Percentiles rank a stretch among this genome's conserved stretches.
Evolutionary conservation across 2,113 vertebrate species (phyloP).

Genomic region (Cepphus grylle): DNA sequence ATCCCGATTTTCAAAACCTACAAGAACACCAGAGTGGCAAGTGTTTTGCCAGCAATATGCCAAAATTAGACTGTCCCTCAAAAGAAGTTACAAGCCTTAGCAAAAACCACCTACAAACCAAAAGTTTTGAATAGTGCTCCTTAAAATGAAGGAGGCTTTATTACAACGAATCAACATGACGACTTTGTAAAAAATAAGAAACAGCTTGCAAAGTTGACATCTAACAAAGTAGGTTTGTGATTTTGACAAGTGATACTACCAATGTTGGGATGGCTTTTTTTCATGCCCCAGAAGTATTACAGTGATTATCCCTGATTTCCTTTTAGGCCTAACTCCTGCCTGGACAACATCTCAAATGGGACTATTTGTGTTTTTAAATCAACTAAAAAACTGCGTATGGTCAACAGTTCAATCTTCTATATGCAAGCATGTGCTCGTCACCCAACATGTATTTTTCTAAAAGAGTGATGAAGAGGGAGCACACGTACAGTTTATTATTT

Average conservation of each 20-base stretch:
- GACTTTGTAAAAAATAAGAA: not conserved
- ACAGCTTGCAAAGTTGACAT: not conserved
- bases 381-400: not conserved
- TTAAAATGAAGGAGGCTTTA: not conserved
- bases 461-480: not conserved
- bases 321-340: not conserved
- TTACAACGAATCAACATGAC: not conserved
- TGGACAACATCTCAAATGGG: not conserved
- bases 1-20: not conserved
- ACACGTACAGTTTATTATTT: not conserved
- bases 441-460: rapidly evolving
- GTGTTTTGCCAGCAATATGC: not conserved
- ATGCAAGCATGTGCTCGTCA: not conserved
- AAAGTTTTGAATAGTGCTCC: rapidly evolving
- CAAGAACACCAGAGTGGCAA: not conserved
- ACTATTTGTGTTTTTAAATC: not conserved
- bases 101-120: not conserved
- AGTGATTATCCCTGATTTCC: rapidly evolving
- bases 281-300: not conserved
- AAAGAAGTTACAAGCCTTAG: not conserved
- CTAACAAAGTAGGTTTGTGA: not conserved
- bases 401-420: not conserved
- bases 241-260: not conserved
- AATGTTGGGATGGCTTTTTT: not conserved
- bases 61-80: not conserved